A percentile compares a stretch with the other conserved stretches of the same genome.
These are phyloP conservation scores for Sebastiscus albofasciatus DNA, from an alignment of 2,797 vertebrate species.

Conservation along the genomic window DNA sequence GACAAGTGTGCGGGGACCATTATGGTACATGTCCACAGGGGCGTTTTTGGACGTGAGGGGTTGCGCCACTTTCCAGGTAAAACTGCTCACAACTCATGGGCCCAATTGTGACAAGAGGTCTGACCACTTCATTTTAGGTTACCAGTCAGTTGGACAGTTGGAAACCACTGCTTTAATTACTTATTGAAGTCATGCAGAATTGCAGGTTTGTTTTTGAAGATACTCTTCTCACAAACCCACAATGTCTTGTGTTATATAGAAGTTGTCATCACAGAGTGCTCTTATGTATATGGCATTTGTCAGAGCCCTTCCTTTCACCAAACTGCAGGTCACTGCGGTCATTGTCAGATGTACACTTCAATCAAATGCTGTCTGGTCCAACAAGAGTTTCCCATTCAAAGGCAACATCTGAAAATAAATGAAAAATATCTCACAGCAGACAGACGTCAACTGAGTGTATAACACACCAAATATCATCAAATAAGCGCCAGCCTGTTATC, in stretches of 20 bases:
- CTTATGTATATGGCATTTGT: constrained; percentile 16
- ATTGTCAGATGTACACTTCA: constrained; percentile 40
- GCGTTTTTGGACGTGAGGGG: too few species aligned
- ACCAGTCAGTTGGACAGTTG: background rate
- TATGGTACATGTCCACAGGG: too few species aligned
- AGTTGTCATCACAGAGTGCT: constrained; percentile 2
- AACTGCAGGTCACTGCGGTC: constrained; percentile 8
- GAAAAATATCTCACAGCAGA: constrained; percentile 35
- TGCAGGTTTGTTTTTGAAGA: background rate
- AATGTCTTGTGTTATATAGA: background rate
- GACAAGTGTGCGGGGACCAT: too few species aligned
- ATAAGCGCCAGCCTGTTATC: constrained; percentile 54
- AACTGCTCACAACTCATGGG: background rate
- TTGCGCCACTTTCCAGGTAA: background rate
- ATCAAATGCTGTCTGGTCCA: constrained; percentile 9
- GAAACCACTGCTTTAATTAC: background rate
- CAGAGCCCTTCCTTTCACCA: background rate
- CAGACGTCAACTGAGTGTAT: constrained; percentile 38
- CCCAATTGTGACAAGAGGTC: background rate
- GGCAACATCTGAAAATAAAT: constrained; percentile 32
- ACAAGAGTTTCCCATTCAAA: constrained; percentile 33
- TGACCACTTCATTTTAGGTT: background rate
- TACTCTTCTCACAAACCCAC: background rate
- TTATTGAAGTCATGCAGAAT: background rate
- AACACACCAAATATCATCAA: constrained; percentile 56